These are phyloP conservation scores for Echinometra lucunter DNA, from an alignment of 53 echinoderm and acorn worm species.

Conservation along the genomic window DNA sequence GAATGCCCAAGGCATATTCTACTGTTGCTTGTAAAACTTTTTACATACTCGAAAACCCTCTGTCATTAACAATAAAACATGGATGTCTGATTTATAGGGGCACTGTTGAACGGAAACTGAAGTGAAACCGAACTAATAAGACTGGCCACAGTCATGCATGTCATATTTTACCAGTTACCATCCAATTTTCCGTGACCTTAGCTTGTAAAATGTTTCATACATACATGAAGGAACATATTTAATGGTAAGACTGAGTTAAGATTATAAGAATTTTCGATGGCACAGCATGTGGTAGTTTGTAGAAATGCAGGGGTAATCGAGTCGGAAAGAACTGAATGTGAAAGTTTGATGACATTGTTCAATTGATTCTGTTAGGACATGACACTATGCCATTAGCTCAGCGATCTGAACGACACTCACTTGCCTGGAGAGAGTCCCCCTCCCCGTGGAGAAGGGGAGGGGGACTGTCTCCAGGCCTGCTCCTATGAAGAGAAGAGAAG, in stretches of 20 bases:
- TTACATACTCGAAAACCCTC: too few species aligned
- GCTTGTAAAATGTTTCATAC: background rate
- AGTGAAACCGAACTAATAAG: background rate
- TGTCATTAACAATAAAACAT: background rate
- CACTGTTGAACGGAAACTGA: background rate
- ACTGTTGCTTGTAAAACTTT: too few species aligned
- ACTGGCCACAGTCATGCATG: background rate
- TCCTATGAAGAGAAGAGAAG: background rate
- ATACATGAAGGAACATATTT: background rate
- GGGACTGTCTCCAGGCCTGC: background rate
- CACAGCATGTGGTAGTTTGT: conserved; percentile 7
- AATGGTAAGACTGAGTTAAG: background rate
- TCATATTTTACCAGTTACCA: background rate
- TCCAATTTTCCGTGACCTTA: background rate
- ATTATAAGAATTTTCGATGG: background rate
- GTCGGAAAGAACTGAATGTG: background rate
- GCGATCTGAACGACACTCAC: background rate
- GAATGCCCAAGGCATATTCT: too few species aligned
- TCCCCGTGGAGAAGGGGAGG: background rate
- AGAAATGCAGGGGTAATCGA: background rate
- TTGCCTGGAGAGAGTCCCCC: too few species aligned
- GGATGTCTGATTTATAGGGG: background rate
- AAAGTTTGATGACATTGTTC: conserved; percentile 22
- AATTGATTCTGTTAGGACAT: background rate
- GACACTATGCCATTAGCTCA: background rate